Conservation (phyloP, 2,888 invertebrate genomes). For the Pecten maximus region DNA sequence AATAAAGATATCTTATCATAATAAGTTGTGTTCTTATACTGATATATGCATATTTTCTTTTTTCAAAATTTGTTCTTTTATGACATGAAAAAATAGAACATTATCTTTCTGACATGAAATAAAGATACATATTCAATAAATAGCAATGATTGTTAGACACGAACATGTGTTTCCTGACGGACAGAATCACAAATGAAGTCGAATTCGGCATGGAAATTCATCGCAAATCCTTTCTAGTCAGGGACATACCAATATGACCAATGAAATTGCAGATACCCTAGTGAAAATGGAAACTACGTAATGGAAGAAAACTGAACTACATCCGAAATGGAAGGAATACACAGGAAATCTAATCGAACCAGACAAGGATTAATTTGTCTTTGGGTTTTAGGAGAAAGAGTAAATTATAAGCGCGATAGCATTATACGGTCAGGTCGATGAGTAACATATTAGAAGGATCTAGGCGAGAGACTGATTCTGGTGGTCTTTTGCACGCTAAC, state of each 20-base stretch:
- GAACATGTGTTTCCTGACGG: no score
- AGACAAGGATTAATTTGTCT: background rate
- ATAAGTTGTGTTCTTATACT: no score
- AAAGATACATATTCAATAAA: no score
- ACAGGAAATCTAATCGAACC: background rate
- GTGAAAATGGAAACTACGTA: background rate
- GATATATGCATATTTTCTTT: no score
- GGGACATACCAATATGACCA: background rate
- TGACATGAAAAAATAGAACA: no score
- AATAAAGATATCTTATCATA: no score
- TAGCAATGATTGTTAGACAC: no score
- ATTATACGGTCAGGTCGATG: background rate
- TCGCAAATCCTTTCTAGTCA: background rate
- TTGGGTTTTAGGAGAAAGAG: background rate
- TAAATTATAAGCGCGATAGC: background rate
- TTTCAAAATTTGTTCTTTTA: no score
- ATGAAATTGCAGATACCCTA: background rate
- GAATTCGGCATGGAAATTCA: background rate
- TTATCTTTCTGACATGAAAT: no score
- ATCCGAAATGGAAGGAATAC: background rate
- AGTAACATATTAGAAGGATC: background rate
- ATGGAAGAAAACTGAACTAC: background rate
- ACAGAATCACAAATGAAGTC: background rate
- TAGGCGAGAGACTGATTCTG: background rate
- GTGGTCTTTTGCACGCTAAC: background rate